These are phyloP conservation scores for Scyliorhinus canicula DNA, from an alignment of 2,797 vertebrate genomes.

Conservation along the genomic window DNA sequence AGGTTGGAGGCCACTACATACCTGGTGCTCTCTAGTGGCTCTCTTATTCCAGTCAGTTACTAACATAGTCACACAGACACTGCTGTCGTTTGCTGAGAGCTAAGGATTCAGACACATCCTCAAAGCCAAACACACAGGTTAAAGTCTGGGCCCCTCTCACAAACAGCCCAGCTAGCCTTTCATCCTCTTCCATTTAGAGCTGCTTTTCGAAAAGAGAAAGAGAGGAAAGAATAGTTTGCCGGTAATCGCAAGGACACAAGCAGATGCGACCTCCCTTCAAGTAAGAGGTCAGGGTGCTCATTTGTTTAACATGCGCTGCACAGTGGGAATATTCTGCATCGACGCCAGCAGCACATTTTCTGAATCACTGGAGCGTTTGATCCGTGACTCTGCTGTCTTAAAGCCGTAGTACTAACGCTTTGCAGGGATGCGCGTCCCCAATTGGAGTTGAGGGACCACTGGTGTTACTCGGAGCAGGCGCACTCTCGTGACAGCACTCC, in stretches of 20 bases:
- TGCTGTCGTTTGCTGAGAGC: neutral
- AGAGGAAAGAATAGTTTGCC: neutral
- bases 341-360: neutral
- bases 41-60: neutral
- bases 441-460: neutral
- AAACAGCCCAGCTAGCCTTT: neutral
- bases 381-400: neutral
- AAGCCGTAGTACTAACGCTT: neutral
- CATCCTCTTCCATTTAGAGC: too few relatives aligned
- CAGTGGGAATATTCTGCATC: neutral
- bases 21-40: neutral
- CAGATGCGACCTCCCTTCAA: neutral
- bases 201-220: neutral
- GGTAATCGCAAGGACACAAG: neutral
- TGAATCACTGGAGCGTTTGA: neutral
- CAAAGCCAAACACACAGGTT: neutral
- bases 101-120: neutral
- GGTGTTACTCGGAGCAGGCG: accelerated
- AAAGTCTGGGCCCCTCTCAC: neutral
- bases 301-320: neutral
- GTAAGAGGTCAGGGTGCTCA: neutral
- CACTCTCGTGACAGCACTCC: neutral
- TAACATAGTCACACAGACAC: neutral
- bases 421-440: neutral
- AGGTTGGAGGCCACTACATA: neutral